phyloP scores from a whole-genome alignment of 23 tunicate species.

The Aplidium turbinatum region DNA sequence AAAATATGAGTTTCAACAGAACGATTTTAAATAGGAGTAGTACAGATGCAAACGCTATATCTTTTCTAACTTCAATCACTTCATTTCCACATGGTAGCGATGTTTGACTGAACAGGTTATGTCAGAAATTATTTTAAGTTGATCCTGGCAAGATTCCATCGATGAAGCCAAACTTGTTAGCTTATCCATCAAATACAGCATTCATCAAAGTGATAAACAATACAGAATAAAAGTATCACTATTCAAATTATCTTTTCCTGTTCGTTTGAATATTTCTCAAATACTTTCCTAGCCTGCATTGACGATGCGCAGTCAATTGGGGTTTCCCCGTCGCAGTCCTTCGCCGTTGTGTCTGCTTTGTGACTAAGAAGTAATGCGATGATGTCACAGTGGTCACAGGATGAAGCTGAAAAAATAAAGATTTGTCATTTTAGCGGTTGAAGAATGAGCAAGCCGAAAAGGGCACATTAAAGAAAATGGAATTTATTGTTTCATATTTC shows the following conservation, averaged over 20 bases:
- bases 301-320: constrained; percentile 52
- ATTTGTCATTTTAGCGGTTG: neutral
- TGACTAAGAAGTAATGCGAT: constrained; percentile 24
- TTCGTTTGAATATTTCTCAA: constrained; percentile 17
- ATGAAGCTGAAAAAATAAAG: constrained; percentile 31
- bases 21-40: no score
- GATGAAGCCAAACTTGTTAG: no score
- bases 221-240: neutral
- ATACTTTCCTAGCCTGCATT: neutral
- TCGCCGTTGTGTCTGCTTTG: constrained; percentile 41
- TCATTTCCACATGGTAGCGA: no score
- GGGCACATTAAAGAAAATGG: neutral
- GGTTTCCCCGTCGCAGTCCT: constrained; percentile 53
- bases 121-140: no score
- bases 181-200: no score
- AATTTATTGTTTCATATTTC: neutral
- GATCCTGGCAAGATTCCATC: no score
- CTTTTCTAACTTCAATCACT: no score
- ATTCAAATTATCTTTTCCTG: neutral
- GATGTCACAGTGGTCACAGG: constrained; percentile 57
- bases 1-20: no score
- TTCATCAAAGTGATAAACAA: neutral
- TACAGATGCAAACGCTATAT: no score
- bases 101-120: no score
- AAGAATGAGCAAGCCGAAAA: neutral